Evolutionary conservation across 2,888 invertebrate genomes (phyloP), one percentile per base, ranked within the genome.

Genomic region (Myathropa florea): DNA sequence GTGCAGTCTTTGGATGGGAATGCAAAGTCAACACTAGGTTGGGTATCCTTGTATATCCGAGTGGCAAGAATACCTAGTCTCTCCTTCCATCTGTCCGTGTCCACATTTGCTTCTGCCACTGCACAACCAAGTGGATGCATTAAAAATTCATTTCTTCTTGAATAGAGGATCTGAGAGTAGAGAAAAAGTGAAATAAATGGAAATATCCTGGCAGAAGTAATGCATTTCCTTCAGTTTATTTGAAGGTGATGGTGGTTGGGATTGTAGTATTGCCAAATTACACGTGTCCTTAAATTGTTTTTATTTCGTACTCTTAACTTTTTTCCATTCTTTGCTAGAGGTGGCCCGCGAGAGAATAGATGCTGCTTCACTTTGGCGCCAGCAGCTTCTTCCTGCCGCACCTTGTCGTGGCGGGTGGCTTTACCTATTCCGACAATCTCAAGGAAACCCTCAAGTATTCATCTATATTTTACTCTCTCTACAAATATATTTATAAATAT

Each of bases 131-230:
- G 75, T 81, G 68, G 75, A 86, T 73, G 79, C 78, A 86, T 86
- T 86, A 86, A 86, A 83, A 86, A 86, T 86, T 86, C 86, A 86
- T 83, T 86, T 71, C 75, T 57, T 55, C 83, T 83, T 65, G 73
- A 76, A 76, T 53, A 33, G 70, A 76, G 76, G 61, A 71, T 67
- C 70, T 55, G 55, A 61, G 67, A 53, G 72, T 60, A 72, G 65
- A 30, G 79, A 46, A 61, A 77, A 77, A 63, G 24, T 46, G 36
- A 60, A 80, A 80, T 60, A 83, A 73, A 78, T 67, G 67, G 72
- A 77, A 82, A 59, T 59, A 73, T 77, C 23, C 39, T 26, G 57
- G 63, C 55, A 67, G 53, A 61, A 63, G 64, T 73, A 75, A 81
- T 64, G 53, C 72, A 81, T 78, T 77, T 82, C 33, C 82, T 59